phyloP scores from a whole-genome alignment of 2,797 vertebrate genomes.

The Pantherophis alleghaniensis region DNA sequence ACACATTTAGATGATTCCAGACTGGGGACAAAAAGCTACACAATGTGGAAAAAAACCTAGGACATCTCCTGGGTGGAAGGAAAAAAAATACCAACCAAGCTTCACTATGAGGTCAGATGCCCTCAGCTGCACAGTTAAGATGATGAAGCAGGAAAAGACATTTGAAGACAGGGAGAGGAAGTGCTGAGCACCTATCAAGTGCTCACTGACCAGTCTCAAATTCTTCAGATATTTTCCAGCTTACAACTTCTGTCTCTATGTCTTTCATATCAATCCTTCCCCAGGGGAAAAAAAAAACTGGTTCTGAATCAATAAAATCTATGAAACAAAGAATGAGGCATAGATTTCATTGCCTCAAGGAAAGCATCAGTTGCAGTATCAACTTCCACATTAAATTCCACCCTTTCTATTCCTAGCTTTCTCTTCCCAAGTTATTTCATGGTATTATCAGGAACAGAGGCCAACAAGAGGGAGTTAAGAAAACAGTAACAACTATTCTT shows the following conservation, averaged over 20 bases:
- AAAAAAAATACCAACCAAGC: background rate
- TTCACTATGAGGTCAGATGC: background rate
- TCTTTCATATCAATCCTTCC: background rate
- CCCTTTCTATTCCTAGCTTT: background rate
- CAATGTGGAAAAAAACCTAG: background rate
- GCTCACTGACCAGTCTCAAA: background rate
- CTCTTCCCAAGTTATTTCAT: background rate
- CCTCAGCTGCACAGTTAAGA: background rate
- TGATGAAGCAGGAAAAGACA: background rate
- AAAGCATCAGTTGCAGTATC: too few relatives aligned
- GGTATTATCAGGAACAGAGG: background rate
- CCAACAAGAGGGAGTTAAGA: background rate
- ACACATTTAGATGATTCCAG: background rate
- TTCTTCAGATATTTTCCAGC: background rate
- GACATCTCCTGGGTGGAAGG: background rate
- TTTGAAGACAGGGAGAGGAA: background rate
- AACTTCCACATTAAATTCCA: background rate
- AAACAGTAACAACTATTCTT: constrained; percentile 23
- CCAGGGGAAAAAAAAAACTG: too few relatives aligned
- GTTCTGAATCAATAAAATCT: background rate
- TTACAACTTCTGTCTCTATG: background rate
- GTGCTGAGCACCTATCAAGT: background rate
- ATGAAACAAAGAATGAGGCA: background rate
- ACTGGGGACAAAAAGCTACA: background rate
- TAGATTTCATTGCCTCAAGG: background rate